Evolutionary conservation across 2,888 invertebrate species (phyloP), one percentile per base, ranked within the genome.

Genomic region (Diloba caeruleocephala): DNA sequence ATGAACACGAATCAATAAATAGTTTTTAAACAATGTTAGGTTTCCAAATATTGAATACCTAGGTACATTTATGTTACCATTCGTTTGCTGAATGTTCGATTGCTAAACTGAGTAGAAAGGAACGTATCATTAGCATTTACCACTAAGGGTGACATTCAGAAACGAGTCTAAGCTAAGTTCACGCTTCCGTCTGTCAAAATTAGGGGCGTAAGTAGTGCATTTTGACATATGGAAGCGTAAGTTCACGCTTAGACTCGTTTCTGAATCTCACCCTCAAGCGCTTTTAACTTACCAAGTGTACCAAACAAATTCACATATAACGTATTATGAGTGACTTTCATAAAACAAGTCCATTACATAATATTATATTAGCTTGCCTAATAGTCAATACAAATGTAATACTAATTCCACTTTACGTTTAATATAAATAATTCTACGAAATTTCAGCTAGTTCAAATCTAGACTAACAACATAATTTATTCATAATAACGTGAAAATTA

Each of bases 401-500:
- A 44, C 44, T 21, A 45, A 42, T 51, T 34, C 19, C 12, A 26
- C 21, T 58, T 51, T 21, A 45, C 14, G 33, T 50, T 45, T 33
- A 6, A 13, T 23, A 37, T 26, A 50, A 31, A 45, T 51, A 34
- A 28, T 57, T 19, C 7, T 31, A n/a, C 36, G 25, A 51, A 50
- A 45, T 15, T n/a, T n/a, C n/a, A 32, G 32, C 39, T 57, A 53
- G 39, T 42, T 56, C 51, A 39, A 55, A 38, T 55, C 32, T 15
- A 43, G 54, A 62, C 65, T 41, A n/a, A 50, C 37, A 37, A 41
- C 43, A 54, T 56, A 58, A 60, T 73, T 62, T 63, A 73, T 54
- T 63, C 15, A 31, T 45, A 51, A 53, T 60, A 48, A 19, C 10
- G 15, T 44, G 43, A 46, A 70, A 59, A 76, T 69, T 66, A 71